phyloP scores from a whole-genome alignment of 2,113 vertebrate genomes.

The Triplophysa rosa region DNA sequence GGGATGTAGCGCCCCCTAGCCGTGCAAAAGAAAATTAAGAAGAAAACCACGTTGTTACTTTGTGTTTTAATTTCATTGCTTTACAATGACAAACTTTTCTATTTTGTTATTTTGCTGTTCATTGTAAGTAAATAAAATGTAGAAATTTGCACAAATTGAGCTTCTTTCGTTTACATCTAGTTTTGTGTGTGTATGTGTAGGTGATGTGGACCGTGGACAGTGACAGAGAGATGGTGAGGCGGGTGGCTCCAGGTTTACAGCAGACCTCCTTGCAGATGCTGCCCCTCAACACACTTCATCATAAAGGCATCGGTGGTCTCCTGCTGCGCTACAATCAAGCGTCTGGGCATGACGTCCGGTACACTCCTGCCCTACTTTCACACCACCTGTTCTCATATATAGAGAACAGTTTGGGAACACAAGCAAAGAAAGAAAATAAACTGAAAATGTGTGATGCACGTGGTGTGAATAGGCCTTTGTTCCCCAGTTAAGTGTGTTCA shows the following conservation, averaged over 20 bases:
- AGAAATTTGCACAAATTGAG: no score
- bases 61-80: background rate
- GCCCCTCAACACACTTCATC: conserved; percentile 64
- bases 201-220: conserved; percentile 88
- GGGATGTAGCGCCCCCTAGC: conserved; percentile 8
- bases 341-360: conserved; percentile 83
- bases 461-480: background rate
- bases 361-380: conserved; percentile 15
- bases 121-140: no score
- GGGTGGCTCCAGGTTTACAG: conserved; percentile 81
- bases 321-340: conserved; percentile 90
- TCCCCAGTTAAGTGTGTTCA: background rate
- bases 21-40: background rate
- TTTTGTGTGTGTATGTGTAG: conserved; percentile 62
- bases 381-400: background rate
- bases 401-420: conserved; percentile 9
- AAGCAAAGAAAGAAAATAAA: background rate
- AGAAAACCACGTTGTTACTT: no score
- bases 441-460: no score
- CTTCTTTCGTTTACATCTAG: background rate
- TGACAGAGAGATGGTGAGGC: conserved; percentile 77
- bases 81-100: background rate
- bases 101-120: no score
- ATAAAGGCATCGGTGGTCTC: conserved; percentile 77
- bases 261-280: conserved; percentile 83